phyloP scores from a whole-genome alignment of 1,140 invertebrate species.

The Dendroctonus ponderosae region DNA sequence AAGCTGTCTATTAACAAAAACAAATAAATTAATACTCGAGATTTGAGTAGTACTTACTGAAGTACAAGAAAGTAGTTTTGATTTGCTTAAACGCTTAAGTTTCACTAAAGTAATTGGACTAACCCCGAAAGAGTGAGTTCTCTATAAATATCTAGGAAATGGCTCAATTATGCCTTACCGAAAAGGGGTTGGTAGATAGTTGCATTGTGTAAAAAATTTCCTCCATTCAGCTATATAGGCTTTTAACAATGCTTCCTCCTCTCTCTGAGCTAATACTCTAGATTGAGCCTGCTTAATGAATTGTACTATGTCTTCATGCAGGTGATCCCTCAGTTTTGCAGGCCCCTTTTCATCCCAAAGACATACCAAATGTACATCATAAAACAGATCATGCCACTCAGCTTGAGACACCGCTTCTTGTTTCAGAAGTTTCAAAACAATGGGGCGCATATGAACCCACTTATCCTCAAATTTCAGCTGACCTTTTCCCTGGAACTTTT shows the following conservation, averaged over 20 bases:
- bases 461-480: constrained; percentile 86
- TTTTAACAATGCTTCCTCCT: constrained; percentile 92
- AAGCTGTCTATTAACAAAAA: constrained; percentile 73
- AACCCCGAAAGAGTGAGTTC: not conserved
- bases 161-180: constrained; percentile 66
- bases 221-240: constrained; percentile 96
- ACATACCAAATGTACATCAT: constrained; percentile 90
- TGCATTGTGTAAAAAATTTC: constrained; percentile 97
- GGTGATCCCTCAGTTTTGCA: constrained; percentile 79
- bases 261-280: constrained; percentile 83
- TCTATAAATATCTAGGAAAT: not conserved
- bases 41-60: no score
- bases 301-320: constrained; percentile 90
- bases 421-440: constrained; percentile 87
- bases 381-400: constrained; percentile 98
- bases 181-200: constrained; percentile 95
- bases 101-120: no score
- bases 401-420: constrained; percentile 89
- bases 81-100: no score
- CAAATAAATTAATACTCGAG: not conserved
- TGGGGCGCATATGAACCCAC: constrained; percentile 93
- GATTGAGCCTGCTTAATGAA: constrained; percentile 93
- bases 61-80: no score
- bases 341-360: constrained; percentile 96
- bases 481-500: constrained; percentile 57